Conservation (phyloP, 2,113 vertebrate genomes). For the Pithys albifrons region DNA sequence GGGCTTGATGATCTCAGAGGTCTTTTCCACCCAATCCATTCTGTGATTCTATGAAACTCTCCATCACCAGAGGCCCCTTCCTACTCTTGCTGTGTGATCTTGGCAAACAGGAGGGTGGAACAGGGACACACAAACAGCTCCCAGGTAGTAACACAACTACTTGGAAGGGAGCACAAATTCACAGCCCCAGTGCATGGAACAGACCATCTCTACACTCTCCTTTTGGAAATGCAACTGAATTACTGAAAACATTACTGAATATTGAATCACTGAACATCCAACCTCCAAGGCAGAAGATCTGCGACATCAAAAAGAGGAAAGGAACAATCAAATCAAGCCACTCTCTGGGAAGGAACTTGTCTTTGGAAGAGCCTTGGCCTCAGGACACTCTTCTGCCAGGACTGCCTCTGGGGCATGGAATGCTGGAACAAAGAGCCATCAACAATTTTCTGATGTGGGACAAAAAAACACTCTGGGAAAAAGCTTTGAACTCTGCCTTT, state of each 20-base stretch:
- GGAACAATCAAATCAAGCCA: background rate
- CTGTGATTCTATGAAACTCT: no score
- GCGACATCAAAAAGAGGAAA: background rate
- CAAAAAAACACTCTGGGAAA: background rate
- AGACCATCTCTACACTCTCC: background rate
- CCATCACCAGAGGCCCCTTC: background rate
- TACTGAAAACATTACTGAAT: background rate
- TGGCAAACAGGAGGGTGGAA: background rate
- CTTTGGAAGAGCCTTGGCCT: background rate
- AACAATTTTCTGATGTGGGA: background rate
- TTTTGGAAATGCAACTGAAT: background rate
- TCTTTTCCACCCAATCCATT: no score
- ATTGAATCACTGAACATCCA: background rate
- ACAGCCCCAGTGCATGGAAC: background rate
- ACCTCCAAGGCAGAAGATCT: background rate
- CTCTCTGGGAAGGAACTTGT: background rate
- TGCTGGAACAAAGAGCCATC: background rate
- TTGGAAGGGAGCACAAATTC: background rate
- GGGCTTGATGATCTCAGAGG: no score
- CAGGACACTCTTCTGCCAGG: background rate
- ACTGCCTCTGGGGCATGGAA: background rate
- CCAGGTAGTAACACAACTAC: background rate
- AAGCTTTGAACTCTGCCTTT: accelerated
- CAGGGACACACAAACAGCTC: background rate
- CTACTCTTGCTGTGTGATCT: background rate